Evolutionary conservation across 1,140 invertebrate genomes (phyloP), one percentile per base, ranked within the genome.

Genomic region (Xylocopa sonorina): DNA sequence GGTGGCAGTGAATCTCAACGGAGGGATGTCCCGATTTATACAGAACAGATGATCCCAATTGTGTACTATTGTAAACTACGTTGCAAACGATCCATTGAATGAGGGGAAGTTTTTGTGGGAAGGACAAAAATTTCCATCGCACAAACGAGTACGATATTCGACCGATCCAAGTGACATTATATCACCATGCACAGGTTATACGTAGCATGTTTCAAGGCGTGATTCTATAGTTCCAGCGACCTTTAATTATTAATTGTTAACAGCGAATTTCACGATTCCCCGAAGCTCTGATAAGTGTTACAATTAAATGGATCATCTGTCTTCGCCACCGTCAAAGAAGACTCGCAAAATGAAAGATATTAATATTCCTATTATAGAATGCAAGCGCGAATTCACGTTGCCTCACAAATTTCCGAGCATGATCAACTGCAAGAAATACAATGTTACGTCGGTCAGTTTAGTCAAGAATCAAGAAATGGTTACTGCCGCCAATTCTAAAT

Each of bases 341-440:
- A 43, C 12, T 1, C 46, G 50, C 16, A 43, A 9, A 0, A 1
- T n/a, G 5, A 43, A 60, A 0, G 4, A 6, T 0, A 27, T 18
- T 2, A 53, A 32, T 53, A 10, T 43, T 0, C 73, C 64, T 4
- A 0, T 76, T 0, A 55, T 72, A 18, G 72, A 85, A 76, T 79
- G 66, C 27, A 57, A 62, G 24, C 71, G 80, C 24, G 41, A 85
- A 63, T 88, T 88, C 41, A 58, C 50, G 16, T 71, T 88, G 24
- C 73, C 73, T 0, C 72, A 69, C n/a, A 84, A 87, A 9, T 87
- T 77, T 51, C 84, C 82, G 0, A 83, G 81, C 10, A 78, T 18
- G n/a, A 27, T 67, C 0, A n/a, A 50, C 0, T 16, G 4, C 3
- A 1, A 12, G 0, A 29, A 32, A 24, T 57, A 1, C 3, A 34